Percentiles rank a stretch among this genome's conserved stretches.
phyloP scores from a whole-genome alignment of 2,888 invertebrate species.

The Drosophila emarginata region DNA sequence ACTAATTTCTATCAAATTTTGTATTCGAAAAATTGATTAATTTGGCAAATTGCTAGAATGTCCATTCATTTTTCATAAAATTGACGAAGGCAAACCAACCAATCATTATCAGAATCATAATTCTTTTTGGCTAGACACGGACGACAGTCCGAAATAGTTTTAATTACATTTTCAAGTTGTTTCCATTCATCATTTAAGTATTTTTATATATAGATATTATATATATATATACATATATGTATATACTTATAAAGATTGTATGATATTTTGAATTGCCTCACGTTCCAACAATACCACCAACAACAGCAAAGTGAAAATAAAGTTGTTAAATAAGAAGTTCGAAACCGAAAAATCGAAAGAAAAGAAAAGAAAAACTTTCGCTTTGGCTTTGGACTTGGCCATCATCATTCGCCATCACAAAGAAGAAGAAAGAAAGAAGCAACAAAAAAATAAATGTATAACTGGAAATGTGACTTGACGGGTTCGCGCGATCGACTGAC shows the following conservation, averaged over 20 bases:
- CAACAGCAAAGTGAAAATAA: conserved; percentile 67
- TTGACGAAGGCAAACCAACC: neutral
- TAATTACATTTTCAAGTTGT: neutral
- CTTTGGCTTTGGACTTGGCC: conserved; percentile 75
- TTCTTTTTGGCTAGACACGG: neutral
- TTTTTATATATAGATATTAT: neutral
- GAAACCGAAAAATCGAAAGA: no score
- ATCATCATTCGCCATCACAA: conserved; percentile 37
- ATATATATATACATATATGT: neutral
- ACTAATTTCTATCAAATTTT: no score
- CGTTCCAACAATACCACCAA: conserved; percentile 16
- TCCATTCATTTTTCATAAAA: neutral
- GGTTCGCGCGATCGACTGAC: conserved; percentile 10
- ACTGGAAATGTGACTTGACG: conserved; percentile 44
- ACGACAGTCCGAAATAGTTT: neutral
- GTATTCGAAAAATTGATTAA: no score
- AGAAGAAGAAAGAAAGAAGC: conserved; percentile 4
- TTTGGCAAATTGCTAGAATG: neutral
- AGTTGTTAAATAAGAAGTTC: conserved; percentile 71
- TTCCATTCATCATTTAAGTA: conserved; percentile 14
- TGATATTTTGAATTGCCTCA: conserved; percentile 19
- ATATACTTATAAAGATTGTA: no score
- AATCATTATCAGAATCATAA: neutral
- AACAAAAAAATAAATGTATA: conserved; percentile 4
- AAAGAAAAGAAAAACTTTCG: conserved; percentile 65